These are phyloP conservation scores for Poecile montanus DNA, from an alignment of 2,797 vertebrate genomes.

Conservation along the genomic window DNA sequence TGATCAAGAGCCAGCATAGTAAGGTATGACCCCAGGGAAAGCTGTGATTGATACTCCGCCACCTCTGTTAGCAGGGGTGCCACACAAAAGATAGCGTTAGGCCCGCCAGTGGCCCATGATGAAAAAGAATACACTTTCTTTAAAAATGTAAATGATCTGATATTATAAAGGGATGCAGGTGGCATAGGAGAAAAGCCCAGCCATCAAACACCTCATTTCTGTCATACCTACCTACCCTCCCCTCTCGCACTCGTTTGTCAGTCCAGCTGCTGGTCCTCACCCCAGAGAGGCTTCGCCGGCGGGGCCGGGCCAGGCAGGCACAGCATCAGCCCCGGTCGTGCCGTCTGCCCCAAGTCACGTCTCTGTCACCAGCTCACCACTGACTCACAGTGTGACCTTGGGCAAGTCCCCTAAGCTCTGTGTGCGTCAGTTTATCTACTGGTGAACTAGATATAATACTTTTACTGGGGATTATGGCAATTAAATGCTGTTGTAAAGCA, in stretches of 20 bases:
- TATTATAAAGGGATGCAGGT: slow-evolving; percentile 64
- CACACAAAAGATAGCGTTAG: slow-evolving; percentile 43
- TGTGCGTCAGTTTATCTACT: slow-evolving; percentile 56
- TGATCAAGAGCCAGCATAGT: slow-evolving; percentile 72
- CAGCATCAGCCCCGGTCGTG: fast-evolving
- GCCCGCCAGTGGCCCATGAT: slow-evolving; percentile 47
- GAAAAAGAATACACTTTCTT: slow-evolving; percentile 73
- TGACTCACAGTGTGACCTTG: slow-evolving; percentile 33
- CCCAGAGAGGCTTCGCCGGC: fast-evolving
- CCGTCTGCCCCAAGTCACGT: not conserved
- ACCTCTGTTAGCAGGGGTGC: slow-evolving; percentile 65
- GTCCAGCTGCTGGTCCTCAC: slow-evolving; percentile 17
- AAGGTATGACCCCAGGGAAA: slow-evolving; percentile 67
- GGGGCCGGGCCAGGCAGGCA: not conserved
- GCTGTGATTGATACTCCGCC: slow-evolving; percentile 70
- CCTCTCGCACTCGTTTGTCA: not conserved
- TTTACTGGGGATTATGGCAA: slow-evolving; percentile 60
- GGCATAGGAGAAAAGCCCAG: slow-evolving; percentile 55
- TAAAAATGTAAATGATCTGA: slow-evolving; percentile 66
- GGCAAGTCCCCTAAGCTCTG: slow-evolving; percentile 53
- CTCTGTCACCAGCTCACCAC: not conserved
- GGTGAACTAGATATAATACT: slow-evolving; percentile 56
- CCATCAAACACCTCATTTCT: slow-evolving; percentile 53
- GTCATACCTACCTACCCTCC: slow-evolving; percentile 17
- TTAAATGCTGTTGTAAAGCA: slow-evolving; percentile 42